phyloP scores from a whole-genome alignment of 1,140 invertebrate genomes.

The Pachyrhynchus sulphureomaculatus region DNA sequence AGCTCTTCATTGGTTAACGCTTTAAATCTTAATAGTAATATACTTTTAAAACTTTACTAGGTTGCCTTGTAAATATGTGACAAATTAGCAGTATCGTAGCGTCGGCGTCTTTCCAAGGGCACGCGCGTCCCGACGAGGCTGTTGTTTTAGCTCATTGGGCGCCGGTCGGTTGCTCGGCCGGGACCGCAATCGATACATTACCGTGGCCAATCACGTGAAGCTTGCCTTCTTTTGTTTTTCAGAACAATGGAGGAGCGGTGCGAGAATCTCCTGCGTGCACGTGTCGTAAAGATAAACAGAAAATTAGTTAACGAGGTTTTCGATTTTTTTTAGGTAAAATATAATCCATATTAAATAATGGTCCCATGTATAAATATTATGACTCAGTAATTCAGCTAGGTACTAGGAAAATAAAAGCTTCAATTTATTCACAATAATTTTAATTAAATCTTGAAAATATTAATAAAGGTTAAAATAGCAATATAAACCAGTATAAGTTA shows the following conservation, averaged over 20 bases:
- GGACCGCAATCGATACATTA: conserved; percentile 48
- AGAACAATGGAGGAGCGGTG: conserved; percentile 49
- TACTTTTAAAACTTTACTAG: background rate
- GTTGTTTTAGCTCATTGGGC: conserved; percentile 52
- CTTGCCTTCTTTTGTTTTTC: conserved; percentile 51
- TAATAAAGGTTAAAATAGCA: too few species aligned
- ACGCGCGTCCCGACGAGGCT: conserved; percentile 35
- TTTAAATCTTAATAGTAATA: too few species aligned
- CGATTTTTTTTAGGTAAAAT: too few species aligned
- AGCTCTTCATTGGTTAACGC: too few species aligned
- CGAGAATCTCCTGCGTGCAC: conserved; percentile 5
- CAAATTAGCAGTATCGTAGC: conserved; percentile 14
- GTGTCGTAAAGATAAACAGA: conserved; percentile 4
- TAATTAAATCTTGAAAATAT: too few species aligned
- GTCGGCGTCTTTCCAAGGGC: background rate
- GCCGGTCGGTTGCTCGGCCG: conserved; percentile 49
- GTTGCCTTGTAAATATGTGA: background rate
- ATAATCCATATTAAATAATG: too few species aligned
- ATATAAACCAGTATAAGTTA: too few species aligned
- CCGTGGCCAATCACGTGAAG: conserved; percentile 47
- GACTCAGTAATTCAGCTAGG: too few species aligned
- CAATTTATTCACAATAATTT: too few species aligned
- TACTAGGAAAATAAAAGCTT: too few species aligned
- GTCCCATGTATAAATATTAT: too few species aligned
- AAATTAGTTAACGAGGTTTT: too few species aligned